Evolutionary conservation across 2,888 invertebrate genomes (phyloP), one percentile per base, ranked within the genome.

Genomic region (Clepsis dumicolana): DNA sequence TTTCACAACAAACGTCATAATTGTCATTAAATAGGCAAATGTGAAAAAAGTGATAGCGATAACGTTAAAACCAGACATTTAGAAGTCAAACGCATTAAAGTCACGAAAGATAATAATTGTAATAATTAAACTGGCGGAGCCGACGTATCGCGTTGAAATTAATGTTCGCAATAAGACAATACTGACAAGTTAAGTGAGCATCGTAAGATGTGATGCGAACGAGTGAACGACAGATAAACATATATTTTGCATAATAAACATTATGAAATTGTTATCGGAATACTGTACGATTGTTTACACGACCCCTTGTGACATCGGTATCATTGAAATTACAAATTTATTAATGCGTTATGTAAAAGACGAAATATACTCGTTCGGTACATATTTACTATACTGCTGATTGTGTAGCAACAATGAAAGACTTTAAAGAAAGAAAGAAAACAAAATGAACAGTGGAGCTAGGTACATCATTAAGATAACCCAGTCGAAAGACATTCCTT

Each of bases 261-360:
- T 68, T 68, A 68, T 24, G 63, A 68, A 64, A 68, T 63, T 52
- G 64, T 59, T 68, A 68, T 68, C 68, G 32, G 52, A 64, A 59
- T 52, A 64, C 57, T 63, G 44, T 18, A n/a, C 48, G 32, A 59
- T 44, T 68, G 57, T 59, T 63, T 64, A 64, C 32, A 35, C n/a
- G 68, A 68, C 63, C 68, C 8, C 44, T 41, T 53, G 29, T 35
- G 68, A 59, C 68, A 64, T 59, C 41, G 24, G 7, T 64, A 68
- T 57, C 50, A 56, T 64, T 25, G 24, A 52, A 50, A 25, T 62
- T 38, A 62, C 48, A 10, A 62, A 56, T 56, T 44, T 21, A n/a
- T n/a, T n/a, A n/a, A n/a, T n/a, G 56, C 35, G 56, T 8, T 10
- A 54, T 29, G 25, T 14, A 35, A 32, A 29, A 16, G 53, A 29